Base-by-base conservation (phyloP, 2,888 invertebrate genomes). In the Caenorhabditis angaria region DNA sequence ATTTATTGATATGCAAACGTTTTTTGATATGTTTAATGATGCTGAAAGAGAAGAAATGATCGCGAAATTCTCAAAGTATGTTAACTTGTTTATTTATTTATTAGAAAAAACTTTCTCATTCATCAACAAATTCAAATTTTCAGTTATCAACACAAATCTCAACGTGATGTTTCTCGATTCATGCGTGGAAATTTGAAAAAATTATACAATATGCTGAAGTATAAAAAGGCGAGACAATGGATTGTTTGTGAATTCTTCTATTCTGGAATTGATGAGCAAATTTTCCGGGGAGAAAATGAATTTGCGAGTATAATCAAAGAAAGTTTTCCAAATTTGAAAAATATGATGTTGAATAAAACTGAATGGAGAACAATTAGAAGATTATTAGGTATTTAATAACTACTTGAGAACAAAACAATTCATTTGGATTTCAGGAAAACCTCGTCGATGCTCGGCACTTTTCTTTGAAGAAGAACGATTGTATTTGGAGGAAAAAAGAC, bases 201-300 rank as follows among this genome's bases (percentile, higher is more conserved):
- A 51, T 73, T 90, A 22, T 84, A 89, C 61, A 99, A 99, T 90
- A 91, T 99, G 32, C 90, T 99, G 4, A 97, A 97, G 89, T 89
- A 99, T 77, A 97, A 99, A 0, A 97, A 97, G 97, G 76, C 80
- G 6, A 71, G 78, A 48, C 80, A 83, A 56, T 87, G 83, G 77
- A 97, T 97, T 10, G 97, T 95, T 88, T 97, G 95, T 89, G 99
- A 99, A 89, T 99, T 96, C 93, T 99, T 99, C 89, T 99, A 99
- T 89, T 97, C 97, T 82, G 97, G 96, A 87, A 93, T 99, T 83
- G 99, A 99, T 87, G 90, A 91, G 91, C 92, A 89, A 88, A 90
- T 99, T 47, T 97, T 99, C 89, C 92, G 93, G 80, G 95, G 94
- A 47, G 95, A 95, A 87, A 97, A 97, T 89, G 97, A 99, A 89